Evolutionary conservation across 2,888 invertebrate species (phyloP).

Genomic region (Pammene fasciana): DNA sequence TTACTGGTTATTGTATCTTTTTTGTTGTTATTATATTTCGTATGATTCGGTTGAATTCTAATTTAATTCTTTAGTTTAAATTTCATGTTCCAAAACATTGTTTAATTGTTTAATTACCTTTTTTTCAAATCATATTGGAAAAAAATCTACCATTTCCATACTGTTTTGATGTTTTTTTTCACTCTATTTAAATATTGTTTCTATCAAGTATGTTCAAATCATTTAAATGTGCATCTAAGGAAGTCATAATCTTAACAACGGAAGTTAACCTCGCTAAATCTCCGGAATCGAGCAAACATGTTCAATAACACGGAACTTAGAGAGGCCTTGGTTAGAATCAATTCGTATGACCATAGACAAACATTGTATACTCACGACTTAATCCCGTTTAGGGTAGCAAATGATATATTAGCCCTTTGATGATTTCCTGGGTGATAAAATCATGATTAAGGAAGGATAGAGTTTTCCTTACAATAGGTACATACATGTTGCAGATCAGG

Average conservation of each 20-base stretch:
- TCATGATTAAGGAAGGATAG: background rate
- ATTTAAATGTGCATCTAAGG: constrained; percentile 58
- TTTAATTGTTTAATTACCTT: too few species aligned
- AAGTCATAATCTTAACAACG: constrained; percentile 72
- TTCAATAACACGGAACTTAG: constrained; percentile 56
- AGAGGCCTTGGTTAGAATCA: constrained; percentile 55
- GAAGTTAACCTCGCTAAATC: constrained; percentile 64
- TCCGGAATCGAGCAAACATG: constrained; percentile 64
- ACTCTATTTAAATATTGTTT: too few species aligned
- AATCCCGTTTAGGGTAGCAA: constrained; percentile 14
- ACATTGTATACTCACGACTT: constrained; percentile 28
- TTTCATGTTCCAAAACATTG: too few species aligned
- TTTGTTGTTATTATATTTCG: too few species aligned
- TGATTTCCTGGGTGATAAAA: constrained; percentile 2
- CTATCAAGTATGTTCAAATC: too few species aligned
- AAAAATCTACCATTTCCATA: too few species aligned
- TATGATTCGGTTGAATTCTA: too few species aligned
- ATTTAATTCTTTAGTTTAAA: too few species aligned
- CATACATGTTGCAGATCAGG: too few species aligned
- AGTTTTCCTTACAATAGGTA: background rate
- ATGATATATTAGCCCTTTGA: constrained; percentile 6
- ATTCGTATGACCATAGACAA: constrained; percentile 33
- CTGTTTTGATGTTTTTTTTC: too few species aligned
- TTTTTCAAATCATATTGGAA: too few species aligned
- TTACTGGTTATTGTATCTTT: too few species aligned